Percentiles rank a stretch among this genome's conserved stretches.
These are phyloP conservation scores for Parnassius orleans DNA, from an alignment of 2,888 invertebrate species.

Conservation along the genomic window DNA sequence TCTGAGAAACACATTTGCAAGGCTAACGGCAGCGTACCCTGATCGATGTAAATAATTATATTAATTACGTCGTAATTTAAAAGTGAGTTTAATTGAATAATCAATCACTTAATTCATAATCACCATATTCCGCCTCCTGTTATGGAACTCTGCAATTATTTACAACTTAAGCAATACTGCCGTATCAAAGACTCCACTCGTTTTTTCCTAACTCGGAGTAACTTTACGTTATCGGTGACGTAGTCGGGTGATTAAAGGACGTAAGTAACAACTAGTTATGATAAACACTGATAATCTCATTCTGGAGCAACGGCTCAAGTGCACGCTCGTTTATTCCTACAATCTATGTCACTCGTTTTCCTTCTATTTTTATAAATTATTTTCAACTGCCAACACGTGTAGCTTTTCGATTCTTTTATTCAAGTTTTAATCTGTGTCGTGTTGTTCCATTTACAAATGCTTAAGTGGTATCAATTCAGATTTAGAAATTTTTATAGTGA, in stretches of 20 bases:
- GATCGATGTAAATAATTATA: conserved; percentile 12
- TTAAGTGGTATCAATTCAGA: conserved; percentile 19
- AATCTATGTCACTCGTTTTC: conserved; percentile 39
- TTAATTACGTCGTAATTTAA: conserved; percentile 18
- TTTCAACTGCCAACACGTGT: neutral
- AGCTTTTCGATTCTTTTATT: conserved; percentile 6
- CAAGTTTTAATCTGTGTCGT: conserved; percentile 12
- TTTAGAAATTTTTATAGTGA: conserved; percentile 17
- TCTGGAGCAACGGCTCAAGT: conserved; percentile 59
- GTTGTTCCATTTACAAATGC: conserved; percentile 16
- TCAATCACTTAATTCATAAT: conserved; percentile 15
- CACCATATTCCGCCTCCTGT: neutral
- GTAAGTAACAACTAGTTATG: conserved; percentile 66
- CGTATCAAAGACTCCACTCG: conserved; percentile 48
- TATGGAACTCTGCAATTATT: conserved; percentile 28
- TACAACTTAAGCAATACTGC: conserved; percentile 37
- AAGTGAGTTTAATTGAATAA: conserved; percentile 21
- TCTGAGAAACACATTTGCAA: conserved; percentile 6
- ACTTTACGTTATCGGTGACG: conserved; percentile 64
- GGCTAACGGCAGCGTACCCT: conserved; percentile 1
- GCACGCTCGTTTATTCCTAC: conserved; percentile 62
- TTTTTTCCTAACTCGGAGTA: conserved; percentile 48
- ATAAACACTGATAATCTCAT: conserved; percentile 77
- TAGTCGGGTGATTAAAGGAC: conserved; percentile 72
- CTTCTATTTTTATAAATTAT: conserved; percentile 11